phyloP scores from a whole-genome alignment of 2,888 invertebrate genomes.

The Eilema griseolum region DNA sequence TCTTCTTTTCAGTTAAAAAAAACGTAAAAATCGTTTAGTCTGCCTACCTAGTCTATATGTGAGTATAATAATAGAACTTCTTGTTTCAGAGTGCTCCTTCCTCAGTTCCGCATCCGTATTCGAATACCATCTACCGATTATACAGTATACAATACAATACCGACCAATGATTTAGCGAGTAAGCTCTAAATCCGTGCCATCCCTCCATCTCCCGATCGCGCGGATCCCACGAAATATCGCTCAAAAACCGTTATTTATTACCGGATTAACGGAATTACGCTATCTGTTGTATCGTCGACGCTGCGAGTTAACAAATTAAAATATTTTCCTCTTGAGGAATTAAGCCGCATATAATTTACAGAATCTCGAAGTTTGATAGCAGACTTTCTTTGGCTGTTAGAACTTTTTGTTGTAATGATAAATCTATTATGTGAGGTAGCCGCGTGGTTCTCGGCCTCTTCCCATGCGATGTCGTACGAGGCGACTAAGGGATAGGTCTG shows the following conservation, averaged over 20 bases:
- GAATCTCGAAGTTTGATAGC: neutral
- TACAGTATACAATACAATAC: constrained; percentile 12
- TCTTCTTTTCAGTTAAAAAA: no score
- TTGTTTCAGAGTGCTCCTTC: no score
- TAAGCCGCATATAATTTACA: constrained; percentile 8
- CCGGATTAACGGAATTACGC: constrained; percentile 44
- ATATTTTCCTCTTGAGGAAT: constrained; percentile 27
- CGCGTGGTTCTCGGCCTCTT: no score
- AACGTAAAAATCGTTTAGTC: no score
- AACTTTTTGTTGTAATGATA: neutral
- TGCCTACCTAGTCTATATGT: no score
- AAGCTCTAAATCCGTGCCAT: constrained; percentile 31
- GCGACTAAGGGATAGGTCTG: no score
- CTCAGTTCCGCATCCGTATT: neutral
- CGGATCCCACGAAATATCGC: constrained; percentile 39
- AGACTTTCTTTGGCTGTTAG: neutral
- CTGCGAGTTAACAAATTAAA: constrained; percentile 37
- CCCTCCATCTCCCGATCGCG: constrained; percentile 34
- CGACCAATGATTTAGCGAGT: constrained; percentile 32
- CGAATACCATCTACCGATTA: neutral
- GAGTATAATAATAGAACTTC: neutral
- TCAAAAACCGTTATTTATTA: constrained; percentile 48
- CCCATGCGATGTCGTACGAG: no score
- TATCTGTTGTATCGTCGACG: constrained; percentile 26
- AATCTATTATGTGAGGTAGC: neutral